phyloP scores from a whole-genome alignment of 2,113 vertebrate genomes.

The Cettia cetti region DNA sequence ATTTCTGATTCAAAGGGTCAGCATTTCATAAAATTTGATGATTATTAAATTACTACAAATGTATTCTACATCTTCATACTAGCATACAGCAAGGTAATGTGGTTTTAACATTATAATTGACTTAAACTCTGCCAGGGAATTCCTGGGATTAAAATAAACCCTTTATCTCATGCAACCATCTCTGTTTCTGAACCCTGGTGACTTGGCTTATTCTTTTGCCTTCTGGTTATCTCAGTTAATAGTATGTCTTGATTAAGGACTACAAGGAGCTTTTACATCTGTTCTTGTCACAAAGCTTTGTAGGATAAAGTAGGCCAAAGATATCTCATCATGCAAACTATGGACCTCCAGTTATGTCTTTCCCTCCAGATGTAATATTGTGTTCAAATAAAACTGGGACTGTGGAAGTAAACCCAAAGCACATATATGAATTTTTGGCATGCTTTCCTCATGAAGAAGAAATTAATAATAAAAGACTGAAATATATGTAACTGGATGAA shows the following conservation, averaged over 20 bases:
- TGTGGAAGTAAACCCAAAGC: neutral
- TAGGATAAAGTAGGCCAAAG: conserved; percentile 22
- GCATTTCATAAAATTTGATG: neutral
- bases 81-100: neutral
- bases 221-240: conserved; percentile 9
- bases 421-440: neutral
- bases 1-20: neutral
- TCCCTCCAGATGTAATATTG: neutral
- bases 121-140: neutral
- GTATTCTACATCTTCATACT: neutral
- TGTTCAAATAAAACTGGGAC: neutral
- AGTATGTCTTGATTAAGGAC: conserved; percentile 38
- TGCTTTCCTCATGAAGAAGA: neutral
- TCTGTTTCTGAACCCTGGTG: neutral
- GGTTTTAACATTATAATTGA: neutral
- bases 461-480: neutral
- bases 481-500: neutral
- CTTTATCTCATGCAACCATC: conserved; percentile 7
- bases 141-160: neutral
- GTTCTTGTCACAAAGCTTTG: neutral
- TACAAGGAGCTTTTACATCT: conserved; percentile 27
- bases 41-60: neutral
- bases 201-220: conserved; percentile 3
- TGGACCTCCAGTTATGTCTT: neutral
- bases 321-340: neutral